A percentile compares a stretch with the other conserved stretches of the same genome.
Evolutionary conservation across 2,888 invertebrate species (phyloP).

Genomic region (Nysson spinosus): DNA sequence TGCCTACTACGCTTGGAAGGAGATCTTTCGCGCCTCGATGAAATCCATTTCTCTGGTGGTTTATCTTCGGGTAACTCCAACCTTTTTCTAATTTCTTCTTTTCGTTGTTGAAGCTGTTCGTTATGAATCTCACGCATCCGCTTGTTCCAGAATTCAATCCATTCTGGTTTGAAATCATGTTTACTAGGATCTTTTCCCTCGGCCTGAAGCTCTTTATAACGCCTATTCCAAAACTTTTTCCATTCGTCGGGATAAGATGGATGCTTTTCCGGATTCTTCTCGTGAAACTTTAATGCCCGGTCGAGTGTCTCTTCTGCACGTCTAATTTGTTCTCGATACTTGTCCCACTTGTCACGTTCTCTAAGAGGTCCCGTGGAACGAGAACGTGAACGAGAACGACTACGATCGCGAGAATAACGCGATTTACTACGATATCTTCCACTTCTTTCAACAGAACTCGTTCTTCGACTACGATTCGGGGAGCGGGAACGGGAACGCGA

Average conservation of each 20-base stretch:
- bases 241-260: constrained; percentile 93
- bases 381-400: constrained; percentile 67
- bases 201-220: constrained; percentile 88
- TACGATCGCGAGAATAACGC: constrained; percentile 75
- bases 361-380: constrained; percentile 68
- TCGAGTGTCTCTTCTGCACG: constrained; percentile 80
- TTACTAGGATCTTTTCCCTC: constrained; percentile 87
- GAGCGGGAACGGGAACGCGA: constrained; percentile 74
- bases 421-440: constrained; percentile 60
- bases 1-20: constrained; percentile 48
- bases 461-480: constrained; percentile 41
- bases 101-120: constrained; percentile 82
- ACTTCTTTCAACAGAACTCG: constrained; percentile 32
- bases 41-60: constrained; percentile 63
- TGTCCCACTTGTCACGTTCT: constrained; percentile 80
- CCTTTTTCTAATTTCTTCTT: constrained; percentile 84
- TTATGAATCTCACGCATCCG: constrained; percentile 89
- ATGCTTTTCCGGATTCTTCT: constrained; percentile 92
- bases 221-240: constrained; percentile 92
- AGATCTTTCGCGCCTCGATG: constrained; percentile 56
- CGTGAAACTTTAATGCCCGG: constrained; percentile 85
- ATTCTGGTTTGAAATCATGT: constrained; percentile 92
- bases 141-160: constrained; percentile 91
- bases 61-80: constrained; percentile 79
- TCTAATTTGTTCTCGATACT: constrained; percentile 77